Evolutionary conservation across 2,113 vertebrate species (phyloP).

Genomic region (Notiomystis cincta): DNA sequence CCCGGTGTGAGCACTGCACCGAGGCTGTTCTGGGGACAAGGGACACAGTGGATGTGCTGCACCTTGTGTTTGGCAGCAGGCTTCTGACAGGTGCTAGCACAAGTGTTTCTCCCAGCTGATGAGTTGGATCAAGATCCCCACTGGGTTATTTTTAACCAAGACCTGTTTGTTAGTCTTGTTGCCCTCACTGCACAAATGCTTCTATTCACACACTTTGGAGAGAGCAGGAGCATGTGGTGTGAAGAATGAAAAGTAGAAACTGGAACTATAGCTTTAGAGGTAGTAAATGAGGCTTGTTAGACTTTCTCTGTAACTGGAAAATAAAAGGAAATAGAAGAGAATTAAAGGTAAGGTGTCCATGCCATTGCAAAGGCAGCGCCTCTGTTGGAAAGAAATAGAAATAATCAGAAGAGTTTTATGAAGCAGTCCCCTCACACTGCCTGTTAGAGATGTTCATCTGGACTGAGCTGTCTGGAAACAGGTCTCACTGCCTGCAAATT

Average conservation of each 20-base stretch:
- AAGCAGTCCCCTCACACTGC: neutral
- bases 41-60: fast-evolving
- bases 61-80: fast-evolving
- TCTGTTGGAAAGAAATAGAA: neutral
- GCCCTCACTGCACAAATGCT: neutral
- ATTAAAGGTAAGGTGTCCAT: neutral
- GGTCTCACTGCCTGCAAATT: neutral
- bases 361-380: neutral
- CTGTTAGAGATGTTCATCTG: neutral
- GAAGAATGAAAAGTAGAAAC: neutral
- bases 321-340: neutral
- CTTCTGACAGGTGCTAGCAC: neutral
- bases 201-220: neutral
- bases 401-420: neutral
- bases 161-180: neutral
- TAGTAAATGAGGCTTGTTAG: neutral
- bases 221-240: fast-evolving
- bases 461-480: neutral
- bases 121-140: neutral
- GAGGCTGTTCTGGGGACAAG: neutral
- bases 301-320: neutral
- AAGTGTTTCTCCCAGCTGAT: fast-evolving
- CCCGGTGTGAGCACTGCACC: fast-evolving
- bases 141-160: neutral
- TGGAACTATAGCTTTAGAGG: neutral